These are phyloP conservation scores for Tanypteryx hageni DNA, from an alignment of 2,888 invertebrate genomes.

Conservation along the genomic window DNA sequence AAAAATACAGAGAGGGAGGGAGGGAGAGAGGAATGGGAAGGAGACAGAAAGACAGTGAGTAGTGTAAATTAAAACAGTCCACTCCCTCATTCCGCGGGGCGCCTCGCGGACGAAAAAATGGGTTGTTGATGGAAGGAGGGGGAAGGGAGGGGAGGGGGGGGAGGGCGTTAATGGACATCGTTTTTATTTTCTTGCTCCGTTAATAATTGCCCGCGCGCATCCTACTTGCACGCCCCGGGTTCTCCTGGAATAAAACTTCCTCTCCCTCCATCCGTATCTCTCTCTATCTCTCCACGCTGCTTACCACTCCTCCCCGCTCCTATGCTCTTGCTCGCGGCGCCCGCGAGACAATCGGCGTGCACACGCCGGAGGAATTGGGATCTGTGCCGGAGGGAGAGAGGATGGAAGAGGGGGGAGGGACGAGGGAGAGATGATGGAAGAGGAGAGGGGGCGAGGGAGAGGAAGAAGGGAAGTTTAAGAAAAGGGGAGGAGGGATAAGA, in stretches of 20 bases:
- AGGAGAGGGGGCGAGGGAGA: background rate
- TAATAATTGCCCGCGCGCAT: conserved; percentile 63
- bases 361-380: background rate
- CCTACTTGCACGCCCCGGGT: conserved; percentile 55
- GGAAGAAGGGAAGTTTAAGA: background rate
- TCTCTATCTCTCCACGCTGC: background rate
- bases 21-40: background rate
- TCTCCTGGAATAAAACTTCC: conserved; percentile 10
- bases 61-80: conserved; percentile 64
- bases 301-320: background rate
- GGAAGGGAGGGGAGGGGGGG: conserved; percentile 6
- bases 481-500: background rate
- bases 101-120: conserved; percentile 56
- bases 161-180: conserved; percentile 56
- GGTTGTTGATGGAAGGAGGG: conserved; percentile 57
- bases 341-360: background rate
- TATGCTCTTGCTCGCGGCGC: conserved; percentile 18
- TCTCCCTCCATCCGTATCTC: background rate
- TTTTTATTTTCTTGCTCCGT: conserved; percentile 64
- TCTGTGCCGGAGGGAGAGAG: background rate
- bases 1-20: background rate
- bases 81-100: conserved; percentile 58
- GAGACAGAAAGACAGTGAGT: background rate
- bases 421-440: background rate
- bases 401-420: no score